These are phyloP conservation scores for Campaea margaritaria DNA, from an alignment of 2,888 invertebrate species.

Conservation along the genomic window DNA sequence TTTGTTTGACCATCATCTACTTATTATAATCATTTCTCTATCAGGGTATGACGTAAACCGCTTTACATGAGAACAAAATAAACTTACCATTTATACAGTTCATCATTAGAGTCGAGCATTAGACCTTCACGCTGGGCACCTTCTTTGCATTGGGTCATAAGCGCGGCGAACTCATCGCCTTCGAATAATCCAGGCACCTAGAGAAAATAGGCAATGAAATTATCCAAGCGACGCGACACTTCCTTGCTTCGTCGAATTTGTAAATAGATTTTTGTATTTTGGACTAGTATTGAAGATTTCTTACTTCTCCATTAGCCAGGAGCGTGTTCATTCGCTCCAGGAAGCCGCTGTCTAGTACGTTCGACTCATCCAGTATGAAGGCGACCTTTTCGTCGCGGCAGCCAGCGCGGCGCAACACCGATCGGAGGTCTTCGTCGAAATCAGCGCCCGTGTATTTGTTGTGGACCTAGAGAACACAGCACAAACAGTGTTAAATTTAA, in stretches of 20 bases:
- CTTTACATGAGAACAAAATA: background rate
- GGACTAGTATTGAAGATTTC: too few species aligned
- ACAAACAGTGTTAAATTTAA: background rate
- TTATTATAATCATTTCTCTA: too few species aligned
- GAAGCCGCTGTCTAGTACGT: slow-evolving; percentile 99
- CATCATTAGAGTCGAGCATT: slow-evolving; percentile 99
- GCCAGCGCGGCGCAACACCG: slow-evolving; percentile 93
- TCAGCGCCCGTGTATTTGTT: slow-evolving; percentile 99
- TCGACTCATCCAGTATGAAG: slow-evolving; percentile 99
- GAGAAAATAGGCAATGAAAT: slow-evolving; percentile 7
- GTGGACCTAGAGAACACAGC: slow-evolving; percentile 88
- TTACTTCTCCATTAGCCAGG: slow-evolving; percentile 97
- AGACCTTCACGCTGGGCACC: slow-evolving; percentile 98
- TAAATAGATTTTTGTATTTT: too few species aligned
- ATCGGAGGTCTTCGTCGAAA: slow-evolving; percentile 99
- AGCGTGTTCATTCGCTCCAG: slow-evolving; percentile 99
- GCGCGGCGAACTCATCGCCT: slow-evolving; percentile 98
- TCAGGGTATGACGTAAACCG: too few species aligned
- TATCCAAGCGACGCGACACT: too few species aligned
- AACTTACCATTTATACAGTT: slow-evolving; percentile 97
- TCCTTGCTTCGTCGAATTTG: too few species aligned
- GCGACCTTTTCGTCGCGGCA: slow-evolving; percentile 99
- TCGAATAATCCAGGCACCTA: slow-evolving; percentile 95
- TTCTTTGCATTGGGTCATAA: slow-evolving; percentile 99
- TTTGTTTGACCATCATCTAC: too few species aligned